phyloP scores from a whole-genome alignment of 2,797 vertebrate genomes.

The Dallia pectoralis region DNA sequence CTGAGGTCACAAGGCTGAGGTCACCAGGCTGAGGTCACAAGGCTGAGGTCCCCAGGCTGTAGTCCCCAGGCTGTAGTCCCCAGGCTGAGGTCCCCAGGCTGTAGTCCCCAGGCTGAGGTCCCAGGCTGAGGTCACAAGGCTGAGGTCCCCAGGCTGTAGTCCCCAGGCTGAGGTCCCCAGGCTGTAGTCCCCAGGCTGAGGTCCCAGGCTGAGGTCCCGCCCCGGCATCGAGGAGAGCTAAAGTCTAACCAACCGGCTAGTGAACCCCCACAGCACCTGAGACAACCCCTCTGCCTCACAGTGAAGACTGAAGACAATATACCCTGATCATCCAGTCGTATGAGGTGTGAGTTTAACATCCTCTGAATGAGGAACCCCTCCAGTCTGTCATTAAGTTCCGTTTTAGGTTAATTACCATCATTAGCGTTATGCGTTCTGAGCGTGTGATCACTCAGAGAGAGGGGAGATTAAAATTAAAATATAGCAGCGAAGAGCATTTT shows the following conservation, averaged over 20 bases:
- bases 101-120: no score
- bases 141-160: no score
- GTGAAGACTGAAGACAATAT: conserved; percentile 72
- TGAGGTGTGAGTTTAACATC: conserved; percentile 66
- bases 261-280: conserved; percentile 51
- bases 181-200: no score
- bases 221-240: no score
- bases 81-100: no score
- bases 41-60: no score
- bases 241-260: conserved; percentile 51
- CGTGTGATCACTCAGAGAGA: conserved; percentile 85
- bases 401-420: conserved; percentile 98
- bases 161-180: no score
- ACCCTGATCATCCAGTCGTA: conserved; percentile 74
- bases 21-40: no score
- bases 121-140: no score
- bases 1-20: no score
- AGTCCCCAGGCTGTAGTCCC: no score
- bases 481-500: conserved; percentile 80
- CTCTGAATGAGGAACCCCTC: conserved; percentile 75
- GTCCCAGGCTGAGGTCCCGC: no score
- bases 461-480: conserved; percentile 53
- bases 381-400: conserved; percentile 90
- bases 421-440: conserved; percentile 92
- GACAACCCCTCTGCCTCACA: conserved; percentile 54